phyloP scores from a whole-genome alignment of 2,113 vertebrate genomes.

The Daubentonia madagascariensis region DNA sequence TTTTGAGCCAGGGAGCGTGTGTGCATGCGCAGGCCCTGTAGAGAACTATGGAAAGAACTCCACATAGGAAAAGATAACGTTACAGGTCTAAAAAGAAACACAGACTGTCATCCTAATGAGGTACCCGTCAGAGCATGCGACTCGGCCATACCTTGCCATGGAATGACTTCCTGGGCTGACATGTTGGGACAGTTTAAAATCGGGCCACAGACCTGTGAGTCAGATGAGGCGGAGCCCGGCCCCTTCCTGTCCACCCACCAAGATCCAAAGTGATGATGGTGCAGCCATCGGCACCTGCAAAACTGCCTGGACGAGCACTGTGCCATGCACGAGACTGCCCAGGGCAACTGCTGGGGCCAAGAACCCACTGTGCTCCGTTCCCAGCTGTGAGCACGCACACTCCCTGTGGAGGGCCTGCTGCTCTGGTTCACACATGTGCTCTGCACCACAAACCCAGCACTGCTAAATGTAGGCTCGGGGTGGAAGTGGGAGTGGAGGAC shows the following conservation, averaged over 20 bases:
- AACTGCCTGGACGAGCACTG: neutral
- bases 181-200: neutral
- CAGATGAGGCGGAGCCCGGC: conserved; percentile 12
- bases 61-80: neutral
- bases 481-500: neutral
- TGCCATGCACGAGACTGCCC: neutral
- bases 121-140: neutral
- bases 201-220: conserved; percentile 50
- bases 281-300: neutral
- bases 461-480: neutral
- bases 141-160: neutral
- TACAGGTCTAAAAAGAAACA: neutral
- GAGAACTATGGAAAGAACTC: neutral
- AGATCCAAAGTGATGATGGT: neutral
- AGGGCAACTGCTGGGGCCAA: neutral
- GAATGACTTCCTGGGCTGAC: neutral
- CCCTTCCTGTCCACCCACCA: neutral
- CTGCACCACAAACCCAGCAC: neutral
- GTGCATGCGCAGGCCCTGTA: rapidly evolving
- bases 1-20: neutral
- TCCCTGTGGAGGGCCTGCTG: neutral
- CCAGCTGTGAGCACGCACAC: neutral
- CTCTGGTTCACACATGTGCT: neutral
- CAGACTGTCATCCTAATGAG: neutral
- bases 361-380: neutral